Percentiles rank a stretch among this genome's conserved stretches.
Conservation (phyloP, 2,797 vertebrate species). For the Sebastolobus altivelis region DNA sequence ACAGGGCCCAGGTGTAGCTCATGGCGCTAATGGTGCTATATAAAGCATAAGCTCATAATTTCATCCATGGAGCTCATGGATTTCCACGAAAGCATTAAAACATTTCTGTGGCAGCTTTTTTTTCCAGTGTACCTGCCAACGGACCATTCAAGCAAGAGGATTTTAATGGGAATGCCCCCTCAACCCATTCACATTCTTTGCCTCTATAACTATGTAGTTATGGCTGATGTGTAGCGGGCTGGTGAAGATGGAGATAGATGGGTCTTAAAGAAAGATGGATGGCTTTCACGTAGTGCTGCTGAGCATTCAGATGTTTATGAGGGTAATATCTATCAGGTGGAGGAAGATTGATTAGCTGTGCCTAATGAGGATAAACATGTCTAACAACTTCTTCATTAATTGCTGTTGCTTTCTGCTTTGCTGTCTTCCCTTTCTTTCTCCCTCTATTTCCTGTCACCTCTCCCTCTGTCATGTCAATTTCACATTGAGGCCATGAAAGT, state of each 20-base stretch:
- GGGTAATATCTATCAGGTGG: conserved; percentile 54
- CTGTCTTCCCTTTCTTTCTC: conserved; percentile 15
- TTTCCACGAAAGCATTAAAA: conserved; percentile 14
- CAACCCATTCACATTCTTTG: conserved; percentile 31
- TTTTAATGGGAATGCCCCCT: conserved; percentile 39
- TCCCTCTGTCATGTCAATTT: conserved; percentile 46
- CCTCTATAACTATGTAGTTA: conserved; percentile 33
- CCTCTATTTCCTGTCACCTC: conserved; percentile 35
- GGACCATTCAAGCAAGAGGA: conserved; percentile 26
- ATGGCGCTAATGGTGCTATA: neutral
- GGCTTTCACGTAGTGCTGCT: conserved; percentile 34
- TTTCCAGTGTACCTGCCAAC: conserved; percentile 11
- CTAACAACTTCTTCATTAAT: conserved; percentile 50
- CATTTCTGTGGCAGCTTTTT: conserved; percentile 11
- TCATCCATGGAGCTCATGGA: conserved; percentile 1
- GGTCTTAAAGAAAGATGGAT: conserved; percentile 60
- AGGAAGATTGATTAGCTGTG: conserved; percentile 62
- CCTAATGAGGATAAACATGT: conserved; percentile 64
- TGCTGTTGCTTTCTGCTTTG: conserved; percentile 14
- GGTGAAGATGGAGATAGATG: conserved; percentile 56
- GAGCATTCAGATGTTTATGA: conserved; percentile 56
- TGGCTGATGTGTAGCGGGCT: conserved; percentile 35
- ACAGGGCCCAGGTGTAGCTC: neutral
- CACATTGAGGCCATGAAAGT: conserved; percentile 28
- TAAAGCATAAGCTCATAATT: neutral